Percentiles rank a stretch among this genome's conserved stretches.
Conservation (phyloP, 1,140 invertebrate genomes). For the Euschistus heros region DNA sequence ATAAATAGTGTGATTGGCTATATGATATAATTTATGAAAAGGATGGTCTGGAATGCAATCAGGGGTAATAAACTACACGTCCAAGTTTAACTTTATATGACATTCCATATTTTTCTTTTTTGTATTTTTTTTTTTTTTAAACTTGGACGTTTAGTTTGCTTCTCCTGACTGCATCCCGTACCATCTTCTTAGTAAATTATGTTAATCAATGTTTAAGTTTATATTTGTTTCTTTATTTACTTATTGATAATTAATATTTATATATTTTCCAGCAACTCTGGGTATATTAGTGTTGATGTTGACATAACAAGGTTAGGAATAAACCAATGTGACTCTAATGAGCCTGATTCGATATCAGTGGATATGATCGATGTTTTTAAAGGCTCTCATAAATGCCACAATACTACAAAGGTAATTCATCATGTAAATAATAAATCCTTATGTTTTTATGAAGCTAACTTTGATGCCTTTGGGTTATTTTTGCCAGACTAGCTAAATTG, state of each 20-base stretch:
- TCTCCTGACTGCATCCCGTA: no score
- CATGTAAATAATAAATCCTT: no score
- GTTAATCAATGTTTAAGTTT: neutral
- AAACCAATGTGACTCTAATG: slow-evolving; percentile 64
- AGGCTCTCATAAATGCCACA: slow-evolving; percentile 76
- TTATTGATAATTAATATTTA: slow-evolving; percentile 1
- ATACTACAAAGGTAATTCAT: slow-evolving; percentile 53
- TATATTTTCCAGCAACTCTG: slow-evolving; percentile 46
- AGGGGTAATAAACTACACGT: no score
- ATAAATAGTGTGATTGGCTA: no score
- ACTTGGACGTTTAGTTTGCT: neutral
- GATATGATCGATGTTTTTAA: slow-evolving; percentile 53
- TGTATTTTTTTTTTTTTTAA: no score
- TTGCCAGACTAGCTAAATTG: no score
- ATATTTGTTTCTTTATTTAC: neutral
- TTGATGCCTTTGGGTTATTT: no score
- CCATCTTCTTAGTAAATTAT: neutral
- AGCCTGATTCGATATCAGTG: slow-evolving; percentile 17
- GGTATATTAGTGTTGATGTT: slow-evolving; percentile 71
- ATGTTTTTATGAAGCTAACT: no score
- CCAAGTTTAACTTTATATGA: no score
- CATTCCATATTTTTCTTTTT: no score
- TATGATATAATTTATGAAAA: no score
- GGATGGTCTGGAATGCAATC: no score
- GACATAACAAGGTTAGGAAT: slow-evolving; percentile 71